A percentile compares a stretch with the other conserved stretches of the same genome.
Conservation (phyloP, 2,113 vertebrate species). For the Pardalotus punctatus region DNA sequence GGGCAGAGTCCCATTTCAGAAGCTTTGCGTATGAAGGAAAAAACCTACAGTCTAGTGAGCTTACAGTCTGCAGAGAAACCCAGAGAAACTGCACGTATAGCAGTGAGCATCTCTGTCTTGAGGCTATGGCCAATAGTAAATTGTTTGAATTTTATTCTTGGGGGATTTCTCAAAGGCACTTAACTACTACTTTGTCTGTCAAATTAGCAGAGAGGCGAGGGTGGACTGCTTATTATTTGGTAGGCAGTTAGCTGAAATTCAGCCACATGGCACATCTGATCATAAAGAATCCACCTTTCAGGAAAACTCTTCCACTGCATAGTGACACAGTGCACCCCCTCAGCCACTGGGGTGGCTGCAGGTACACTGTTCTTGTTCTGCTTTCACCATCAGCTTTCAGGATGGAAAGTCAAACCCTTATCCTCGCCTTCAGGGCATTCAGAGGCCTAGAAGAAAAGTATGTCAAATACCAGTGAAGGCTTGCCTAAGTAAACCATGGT, state of each 20-base stretch:
- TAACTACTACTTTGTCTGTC: not conserved
- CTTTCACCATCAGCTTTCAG: not conserved
- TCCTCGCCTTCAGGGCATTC: not conserved
- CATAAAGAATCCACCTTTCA: not conserved
- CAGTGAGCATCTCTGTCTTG: not conserved
- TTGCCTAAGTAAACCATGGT: not conserved
- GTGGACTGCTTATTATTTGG: not conserved
- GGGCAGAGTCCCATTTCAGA: not conserved
- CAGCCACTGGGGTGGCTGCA: not conserved
- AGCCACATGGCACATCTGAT: not conserved
- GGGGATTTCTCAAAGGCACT: not conserved
- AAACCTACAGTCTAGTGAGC: not conserved
- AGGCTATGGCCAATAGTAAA: not conserved
- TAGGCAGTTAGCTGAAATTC: not conserved
- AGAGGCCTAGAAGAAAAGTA: not conserved
- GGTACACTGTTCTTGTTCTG: not conserved
- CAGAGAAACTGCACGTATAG: not conserved
- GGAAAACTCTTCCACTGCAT: not conserved
- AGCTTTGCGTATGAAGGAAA: not conserved
- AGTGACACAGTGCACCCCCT: not conserved
- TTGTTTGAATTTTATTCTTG: not conserved
- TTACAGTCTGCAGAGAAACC: not conserved
- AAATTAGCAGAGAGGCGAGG: not conserved
- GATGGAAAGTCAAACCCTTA: not conserved
- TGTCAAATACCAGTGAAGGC: not conserved